Evolutionary conservation across 2,797 vertebrate genomes (phyloP).

Genomic region (Hapalemur alaotrensis): DNA sequence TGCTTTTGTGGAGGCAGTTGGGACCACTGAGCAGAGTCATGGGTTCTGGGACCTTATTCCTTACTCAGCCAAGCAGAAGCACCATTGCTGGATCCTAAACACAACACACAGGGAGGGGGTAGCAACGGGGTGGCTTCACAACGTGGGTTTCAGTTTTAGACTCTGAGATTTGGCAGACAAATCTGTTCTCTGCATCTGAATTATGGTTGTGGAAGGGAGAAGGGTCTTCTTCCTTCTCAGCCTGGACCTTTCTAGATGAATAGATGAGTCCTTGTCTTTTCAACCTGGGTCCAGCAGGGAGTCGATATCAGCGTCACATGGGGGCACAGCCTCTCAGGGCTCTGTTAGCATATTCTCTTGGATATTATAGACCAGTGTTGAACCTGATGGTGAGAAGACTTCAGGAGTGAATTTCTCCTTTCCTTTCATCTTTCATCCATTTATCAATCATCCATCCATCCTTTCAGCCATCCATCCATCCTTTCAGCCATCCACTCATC

Average conservation of each 20-base stretch:
- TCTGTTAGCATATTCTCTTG: not conserved
- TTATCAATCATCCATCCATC: no score
- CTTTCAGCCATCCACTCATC: not conserved
- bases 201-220: not conserved
- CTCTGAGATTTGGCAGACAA: no score
- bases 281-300: fast-evolving
- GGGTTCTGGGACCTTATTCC: not conserved
- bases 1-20: fast-evolving
- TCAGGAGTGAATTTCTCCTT: not conserved
- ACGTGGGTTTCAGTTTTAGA: not conserved
- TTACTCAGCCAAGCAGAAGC: not conserved
- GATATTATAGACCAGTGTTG: not conserved
- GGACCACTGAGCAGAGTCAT: fast-evolving
- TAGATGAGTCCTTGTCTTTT: not conserved
- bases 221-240: not conserved
- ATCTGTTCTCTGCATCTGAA: not conserved
- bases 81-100: not conserved
- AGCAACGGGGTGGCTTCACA: not conserved
- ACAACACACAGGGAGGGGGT: fast-evolving
- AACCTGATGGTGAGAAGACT: not conserved
- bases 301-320: not conserved
- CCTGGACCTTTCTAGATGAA: not conserved
- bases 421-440: not conserved
- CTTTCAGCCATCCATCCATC: fast-evolving
- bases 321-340: fast-evolving